A percentile compares a stretch with the other conserved stretches of the same genome.
Evolutionary conservation across 1,140 invertebrate genomes (phyloP).

Genomic region (Penaeus indicus): DNA sequence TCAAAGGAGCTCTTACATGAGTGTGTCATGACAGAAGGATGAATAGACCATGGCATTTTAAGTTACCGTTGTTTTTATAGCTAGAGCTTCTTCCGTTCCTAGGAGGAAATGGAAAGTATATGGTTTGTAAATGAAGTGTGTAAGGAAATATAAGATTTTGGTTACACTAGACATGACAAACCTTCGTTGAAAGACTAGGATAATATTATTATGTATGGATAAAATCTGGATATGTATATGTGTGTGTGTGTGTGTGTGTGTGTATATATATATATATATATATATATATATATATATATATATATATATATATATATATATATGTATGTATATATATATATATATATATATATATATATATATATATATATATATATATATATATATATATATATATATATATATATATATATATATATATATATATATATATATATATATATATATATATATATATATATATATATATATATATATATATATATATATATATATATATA

Average conservation of each 20-base stretch:
- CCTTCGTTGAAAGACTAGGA: too few relatives aligned
- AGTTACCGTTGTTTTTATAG: too few relatives aligned
- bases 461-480: background rate
- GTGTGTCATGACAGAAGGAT: too few relatives aligned
- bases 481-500: slow-evolving; percentile 28
- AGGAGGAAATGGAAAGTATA: too few relatives aligned
- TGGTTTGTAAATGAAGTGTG: too few relatives aligned
- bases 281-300: background rate
- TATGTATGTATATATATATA: slow-evolving; percentile 13
- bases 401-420: slow-evolving; percentile 24
- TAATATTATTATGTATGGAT: too few relatives aligned
- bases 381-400: slow-evolving; percentile 37
- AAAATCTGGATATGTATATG: background rate
- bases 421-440: slow-evolving; percentile 15
- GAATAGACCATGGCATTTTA: too few relatives aligned
- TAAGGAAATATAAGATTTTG: too few relatives aligned
- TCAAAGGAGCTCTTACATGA: too few relatives aligned
- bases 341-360: slow-evolving; percentile 19
- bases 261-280: background rate
- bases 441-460: background rate
- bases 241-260: background rate
- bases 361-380: slow-evolving; percentile 28
- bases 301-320: slow-evolving; percentile 26
- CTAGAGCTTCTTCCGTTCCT: too few relatives aligned
- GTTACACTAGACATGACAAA: too few relatives aligned